A percentile compares a stretch with the other conserved stretches of the same genome.
Conservation (phyloP, 2,797 vertebrate species). For the Hybognathus amarus region DNA sequence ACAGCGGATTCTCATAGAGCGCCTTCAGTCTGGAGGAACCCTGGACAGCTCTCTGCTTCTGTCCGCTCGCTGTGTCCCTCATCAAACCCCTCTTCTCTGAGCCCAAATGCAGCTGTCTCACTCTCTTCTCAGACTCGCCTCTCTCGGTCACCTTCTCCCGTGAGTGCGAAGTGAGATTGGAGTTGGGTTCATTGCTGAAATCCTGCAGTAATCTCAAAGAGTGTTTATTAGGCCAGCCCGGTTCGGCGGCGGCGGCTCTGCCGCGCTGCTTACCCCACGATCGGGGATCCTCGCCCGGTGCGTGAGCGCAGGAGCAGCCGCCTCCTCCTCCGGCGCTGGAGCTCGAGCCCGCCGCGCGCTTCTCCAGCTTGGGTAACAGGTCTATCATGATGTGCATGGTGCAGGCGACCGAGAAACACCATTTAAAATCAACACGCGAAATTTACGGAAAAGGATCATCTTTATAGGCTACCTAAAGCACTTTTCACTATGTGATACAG, state of each 20-base stretch:
- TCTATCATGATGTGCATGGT: slow-evolving; percentile 97
- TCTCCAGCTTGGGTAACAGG: slow-evolving; percentile 90
- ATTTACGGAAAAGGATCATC: slow-evolving; percentile 92
- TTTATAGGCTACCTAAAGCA: slow-evolving; percentile 61
- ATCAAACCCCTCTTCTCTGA: slow-evolving; percentile 76
- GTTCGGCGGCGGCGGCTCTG: slow-evolving; percentile 72
- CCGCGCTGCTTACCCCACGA: slow-evolving; percentile 79
- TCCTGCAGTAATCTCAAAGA: slow-evolving; percentile 92
- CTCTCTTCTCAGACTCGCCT: slow-evolving; percentile 62
- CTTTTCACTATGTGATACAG: slow-evolving; percentile 57
- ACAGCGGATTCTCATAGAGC: slow-evolving; percentile 88
- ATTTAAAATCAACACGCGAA: slow-evolving; percentile 89
- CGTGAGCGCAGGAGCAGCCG: slow-evolving; percentile 86
- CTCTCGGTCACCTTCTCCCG: slow-evolving; percentile 80
- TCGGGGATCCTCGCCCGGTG: slow-evolving; percentile 76
- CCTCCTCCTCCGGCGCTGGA: slow-evolving; percentile 61
- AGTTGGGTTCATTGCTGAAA: slow-evolving; percentile 91
- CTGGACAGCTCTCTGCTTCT: slow-evolving; percentile 46
- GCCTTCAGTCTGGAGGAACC: slow-evolving; percentile 76
- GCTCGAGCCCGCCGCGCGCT: slow-evolving; percentile 76
- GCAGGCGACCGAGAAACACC: slow-evolving; percentile 91
- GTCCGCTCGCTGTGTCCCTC: slow-evolving; percentile 64
- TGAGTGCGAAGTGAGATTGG: slow-evolving; percentile 89
- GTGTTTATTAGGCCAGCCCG: slow-evolving; percentile 92
- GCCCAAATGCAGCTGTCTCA: slow-evolving; percentile 49